Conservation (phyloP, 30 jellyfish, hydroid and myxozoan genomes). For the Rhopilema esculentum region DNA sequence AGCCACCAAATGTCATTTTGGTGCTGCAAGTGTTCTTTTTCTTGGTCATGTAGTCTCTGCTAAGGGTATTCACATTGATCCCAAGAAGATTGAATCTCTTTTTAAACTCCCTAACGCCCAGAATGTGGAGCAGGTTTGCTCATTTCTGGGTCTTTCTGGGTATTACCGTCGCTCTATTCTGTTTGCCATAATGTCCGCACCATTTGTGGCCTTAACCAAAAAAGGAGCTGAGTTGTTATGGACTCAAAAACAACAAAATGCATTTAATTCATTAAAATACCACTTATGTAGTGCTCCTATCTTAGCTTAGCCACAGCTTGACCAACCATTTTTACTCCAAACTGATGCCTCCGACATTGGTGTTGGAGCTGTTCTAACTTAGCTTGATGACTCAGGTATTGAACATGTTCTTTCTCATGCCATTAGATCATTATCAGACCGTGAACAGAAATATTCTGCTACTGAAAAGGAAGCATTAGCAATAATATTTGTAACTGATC, state of each 20-base stretch:
- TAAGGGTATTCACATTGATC: slow-evolving; percentile 49
- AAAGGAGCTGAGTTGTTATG: slow-evolving; percentile 34
- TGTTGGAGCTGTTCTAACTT: slow-evolving; percentile 67
- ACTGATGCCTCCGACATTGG: slow-evolving; percentile 70
- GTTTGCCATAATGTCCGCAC: slow-evolving; percentile 43
- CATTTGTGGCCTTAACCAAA: too few species aligned
- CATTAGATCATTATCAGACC: slow-evolving; percentile 41
- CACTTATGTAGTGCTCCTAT: slow-evolving; percentile 49
- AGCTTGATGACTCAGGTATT: not conserved
- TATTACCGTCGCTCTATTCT: slow-evolving; percentile 60
- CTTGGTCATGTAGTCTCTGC: slow-evolving; percentile 45
- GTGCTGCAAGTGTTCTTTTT: slow-evolving; percentile 31
- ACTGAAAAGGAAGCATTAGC: slow-evolving; percentile 77
- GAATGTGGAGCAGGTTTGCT: slow-evolving; percentile 35
- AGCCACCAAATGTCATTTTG: slow-evolving; percentile 63
- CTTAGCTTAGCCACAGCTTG: slow-evolving; percentile 44
- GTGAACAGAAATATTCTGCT: slow-evolving; percentile 26
- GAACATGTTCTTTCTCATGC: slow-evolving; percentile 66
- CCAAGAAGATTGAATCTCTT: slow-evolving; percentile 43
- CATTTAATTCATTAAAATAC: slow-evolving; percentile 9
- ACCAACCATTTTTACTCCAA: slow-evolving; percentile 42
- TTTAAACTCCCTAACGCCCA: slow-evolving; percentile 13
- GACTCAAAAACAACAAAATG: slow-evolving; percentile 12
- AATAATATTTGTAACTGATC: slow-evolving; percentile 31
- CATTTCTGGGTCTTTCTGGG: slow-evolving; percentile 68